Evolutionary conservation across 2,888 invertebrate genomes (phyloP), one percentile per base, ranked within the genome.

Genomic region (Pseudanteris insignis): DNA sequence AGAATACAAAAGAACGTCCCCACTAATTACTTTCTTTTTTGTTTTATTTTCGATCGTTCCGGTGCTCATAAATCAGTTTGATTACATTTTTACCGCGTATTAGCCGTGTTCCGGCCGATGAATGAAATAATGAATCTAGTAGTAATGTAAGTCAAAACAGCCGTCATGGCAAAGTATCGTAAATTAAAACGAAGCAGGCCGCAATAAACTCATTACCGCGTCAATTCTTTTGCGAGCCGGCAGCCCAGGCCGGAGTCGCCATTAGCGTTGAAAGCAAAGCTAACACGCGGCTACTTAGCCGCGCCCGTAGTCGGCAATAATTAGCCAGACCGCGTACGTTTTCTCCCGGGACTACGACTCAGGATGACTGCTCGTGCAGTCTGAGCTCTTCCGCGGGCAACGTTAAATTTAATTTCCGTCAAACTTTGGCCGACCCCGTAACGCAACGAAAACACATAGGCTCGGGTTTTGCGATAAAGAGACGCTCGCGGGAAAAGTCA

Each of bases 401-500:
- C 29, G 43, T 36, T 40, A 47, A 62, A 62, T 62, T 53, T 34
- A 53, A 61, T 62, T 57, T 57, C 37, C 51, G 37, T 43, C 43
- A 47, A 57, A 57, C 30, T 57, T 62, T 57, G 2, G 37, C 6
- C 28, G 24, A 2, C 21, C n/a, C n/a, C n/a, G n/a, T 14, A 26
- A 5, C 18, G 4, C n/a, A n/a, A n/a, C n/a, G n/a, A n/a, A n/a
- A n/a, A n/a, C n/a, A n/a, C n/a, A n/a, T n/a, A n/a, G n/a, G n/a
- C n/a, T n/a, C n/a, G n/a, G n/a, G n/a, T n/a, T n/a, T n/a, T n/a
- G n/a, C n/a, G n/a, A n/a, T n/a, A n/a, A n/a, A n/a, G n/a, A n/a
- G n/a, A 29, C 64, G 68, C 69, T 66, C 67, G 66, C 65, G 6
- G 7, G 36, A 37, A 55, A 48, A 41, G 37, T 9, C 43, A 44